Evolutionary conservation across 1,140 invertebrate genomes (phyloP).

Genomic region (Akabosia matsudoensis): DNA sequence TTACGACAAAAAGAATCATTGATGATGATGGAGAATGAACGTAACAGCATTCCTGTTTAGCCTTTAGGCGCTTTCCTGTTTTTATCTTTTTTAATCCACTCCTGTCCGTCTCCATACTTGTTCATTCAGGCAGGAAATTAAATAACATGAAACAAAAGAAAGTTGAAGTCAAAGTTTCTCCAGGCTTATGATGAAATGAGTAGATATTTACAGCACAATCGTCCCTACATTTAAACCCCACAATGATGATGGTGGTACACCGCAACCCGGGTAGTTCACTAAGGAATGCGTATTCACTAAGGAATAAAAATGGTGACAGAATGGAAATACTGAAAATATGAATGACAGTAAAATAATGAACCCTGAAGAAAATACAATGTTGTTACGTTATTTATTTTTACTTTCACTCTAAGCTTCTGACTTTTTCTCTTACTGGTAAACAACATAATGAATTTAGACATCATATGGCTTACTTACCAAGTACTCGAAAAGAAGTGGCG

Average conservation of each 20-base stretch:
- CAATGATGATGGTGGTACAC: background rate
- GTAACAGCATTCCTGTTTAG: too few relatives aligned
- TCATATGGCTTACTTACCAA: too few relatives aligned
- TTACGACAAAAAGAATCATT: too few relatives aligned
- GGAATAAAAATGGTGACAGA: background rate
- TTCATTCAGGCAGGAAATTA: slow-evolving; percentile 20
- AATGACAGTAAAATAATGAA: background rate
- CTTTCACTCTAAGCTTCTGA: too few relatives aligned
- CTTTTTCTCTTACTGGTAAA: too few relatives aligned
- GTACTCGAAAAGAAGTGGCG: too few relatives aligned
- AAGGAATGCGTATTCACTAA: background rate
- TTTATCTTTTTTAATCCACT: too few relatives aligned
- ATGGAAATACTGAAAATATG: background rate
- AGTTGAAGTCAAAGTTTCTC: slow-evolving; percentile 10
- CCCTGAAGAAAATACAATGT: background rate
- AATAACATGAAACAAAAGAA: slow-evolving; percentile 13
- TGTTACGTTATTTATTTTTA: too few relatives aligned
- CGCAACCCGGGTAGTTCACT: background rate
- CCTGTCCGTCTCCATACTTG: background rate
- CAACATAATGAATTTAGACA: too few relatives aligned
- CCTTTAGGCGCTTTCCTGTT: too few relatives aligned
- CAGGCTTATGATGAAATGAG: slow-evolving; percentile 17
- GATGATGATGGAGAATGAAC: too few relatives aligned
- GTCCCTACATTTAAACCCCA: background rate
- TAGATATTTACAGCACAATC: background rate